Base-by-base conservation (phyloP, 2,797 vertebrate genomes). In the Typhlichthys eigenmanni region DNA sequence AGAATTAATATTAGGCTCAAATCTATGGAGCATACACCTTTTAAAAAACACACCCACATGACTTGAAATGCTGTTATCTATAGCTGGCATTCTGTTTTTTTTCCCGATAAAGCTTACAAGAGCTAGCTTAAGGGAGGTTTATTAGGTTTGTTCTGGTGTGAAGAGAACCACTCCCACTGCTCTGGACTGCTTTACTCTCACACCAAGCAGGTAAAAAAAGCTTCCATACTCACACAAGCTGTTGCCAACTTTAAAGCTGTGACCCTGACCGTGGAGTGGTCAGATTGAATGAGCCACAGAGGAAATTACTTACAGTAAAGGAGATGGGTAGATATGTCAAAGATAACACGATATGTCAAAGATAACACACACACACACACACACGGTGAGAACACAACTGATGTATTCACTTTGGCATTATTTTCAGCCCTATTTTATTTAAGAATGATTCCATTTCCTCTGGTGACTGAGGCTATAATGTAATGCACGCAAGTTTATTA, bases 91-190 rank as follows among this genome's bases (percentile, higher is more conserved):
- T 52, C 67, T 74, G 53, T 63, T 73, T 38, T 1, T 38, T 24
- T 24, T 64, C 4, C 13, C 45, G 63, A 70, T 70, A 55, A 68
- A 62, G 52, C 48, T n/a, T 32, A 3, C 48, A 50, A 45, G 47
- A 56, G 65, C 34, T 32, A 69, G 57, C 11, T 17, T 47, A 24
- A 6, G 24, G 50, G 34, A 73, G 38, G 49, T 62, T 79, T 74
- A 68, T 66, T 66, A 63, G 46, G 51, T 62, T 45, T 65, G 17
- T 50, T 52, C 52, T 68, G 43, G 64, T 60, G 57, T 69, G 17
- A 72, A 58, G 48, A 14, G 11, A 13, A 38, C 16, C 1, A 3
- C 56, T 43, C 32, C 24, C 24, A 13, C 45, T 13, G 50, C 19
- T 62, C 10, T 38, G 34, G 34, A 38, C 34, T 8, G 1, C 34